Percentiles rank a stretch among this genome's conserved stretches.
Conservation (phyloP, 2,113 vertebrate species). For the Crotalus helleri region DNA sequence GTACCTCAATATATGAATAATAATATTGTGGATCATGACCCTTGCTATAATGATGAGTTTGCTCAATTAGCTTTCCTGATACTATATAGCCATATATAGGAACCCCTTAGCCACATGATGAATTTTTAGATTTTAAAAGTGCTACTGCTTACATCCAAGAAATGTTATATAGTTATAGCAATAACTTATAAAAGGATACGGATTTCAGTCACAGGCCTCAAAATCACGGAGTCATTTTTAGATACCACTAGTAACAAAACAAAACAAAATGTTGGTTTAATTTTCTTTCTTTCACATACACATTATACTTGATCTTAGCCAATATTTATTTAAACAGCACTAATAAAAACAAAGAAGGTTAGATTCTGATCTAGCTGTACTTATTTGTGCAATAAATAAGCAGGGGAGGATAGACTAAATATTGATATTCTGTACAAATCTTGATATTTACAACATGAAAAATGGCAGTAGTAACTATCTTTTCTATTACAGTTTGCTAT, state of each 20-base stretch:
- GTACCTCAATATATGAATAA: not conserved
- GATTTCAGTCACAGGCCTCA: slow-evolving; percentile 91
- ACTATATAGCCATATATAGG: not conserved
- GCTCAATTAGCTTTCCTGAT: not conserved
- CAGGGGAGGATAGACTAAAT: not conserved
- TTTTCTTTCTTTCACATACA: not conserved
- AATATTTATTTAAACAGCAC: not conserved
- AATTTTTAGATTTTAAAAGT: slow-evolving; percentile 14
- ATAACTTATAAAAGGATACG: slow-evolving; percentile 84
- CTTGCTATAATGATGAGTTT: not conserved
- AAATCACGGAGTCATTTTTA: slow-evolving; percentile 64
- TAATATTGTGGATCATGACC: not conserved
- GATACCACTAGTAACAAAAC: slow-evolving; percentile 69
- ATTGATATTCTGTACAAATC: not conserved
- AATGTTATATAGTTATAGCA: slow-evolving; percentile 14
- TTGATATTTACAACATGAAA: not conserved
- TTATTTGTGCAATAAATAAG: not conserved
- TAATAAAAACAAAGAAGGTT: not conserved
- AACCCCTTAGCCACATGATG: slow-evolving; percentile 1
- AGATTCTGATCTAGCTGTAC: not conserved
- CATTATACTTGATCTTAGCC: not conserved
- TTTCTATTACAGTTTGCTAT: not conserved
- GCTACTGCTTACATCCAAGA: slow-evolving; percentile 5
- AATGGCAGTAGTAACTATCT: not conserved
- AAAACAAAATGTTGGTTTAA: not conserved